A percentile compares a stretch with the other conserved stretches of the same genome.
phyloP scores from a whole-genome alignment of 2,888 invertebrate genomes.

The Stegophylla sp. region DNA sequence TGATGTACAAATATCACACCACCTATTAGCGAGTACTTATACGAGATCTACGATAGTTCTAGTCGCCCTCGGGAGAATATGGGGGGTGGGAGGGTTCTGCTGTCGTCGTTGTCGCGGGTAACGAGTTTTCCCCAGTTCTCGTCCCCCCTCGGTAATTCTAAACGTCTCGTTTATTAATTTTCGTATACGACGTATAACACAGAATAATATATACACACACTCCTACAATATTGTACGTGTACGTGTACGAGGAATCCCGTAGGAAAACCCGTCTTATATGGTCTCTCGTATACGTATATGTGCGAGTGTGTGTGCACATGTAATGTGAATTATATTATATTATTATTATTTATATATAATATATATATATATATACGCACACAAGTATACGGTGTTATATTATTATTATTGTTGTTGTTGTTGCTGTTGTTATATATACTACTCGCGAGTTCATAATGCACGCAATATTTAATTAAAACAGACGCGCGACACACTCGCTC shows the following conservation, averaged over 20 bases:
- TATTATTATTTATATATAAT: too few relatives aligned
- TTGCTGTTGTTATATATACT: neutral
- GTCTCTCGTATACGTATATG: neutral
- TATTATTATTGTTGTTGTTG: neutral
- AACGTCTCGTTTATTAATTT: too few relatives aligned
- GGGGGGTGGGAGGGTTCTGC: too few relatives aligned
- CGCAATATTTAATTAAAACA: conserved; percentile 45
- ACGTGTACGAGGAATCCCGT: neutral
- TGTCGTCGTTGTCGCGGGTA: neutral
- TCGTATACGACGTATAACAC: neutral
- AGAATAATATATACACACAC: neutral
- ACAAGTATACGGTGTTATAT: too few relatives aligned
- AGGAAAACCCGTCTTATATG: conserved; percentile 19
- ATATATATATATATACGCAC: too few relatives aligned
- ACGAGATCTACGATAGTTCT: too few relatives aligned
- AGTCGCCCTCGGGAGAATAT: too few relatives aligned
- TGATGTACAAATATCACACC: too few relatives aligned
- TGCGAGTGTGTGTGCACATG: neutral
- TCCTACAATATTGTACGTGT: neutral
- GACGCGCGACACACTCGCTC: neutral
- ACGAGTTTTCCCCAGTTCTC: neutral
- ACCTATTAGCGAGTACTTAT: too few relatives aligned
- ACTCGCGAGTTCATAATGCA: conserved; percentile 25
- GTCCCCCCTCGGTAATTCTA: too few relatives aligned
- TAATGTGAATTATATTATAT: neutral